Evolutionary conservation across 2,888 invertebrate genomes (phyloP), one percentile per base, ranked within the genome.

Genomic region (Disparrhopalites patrizii): DNA sequence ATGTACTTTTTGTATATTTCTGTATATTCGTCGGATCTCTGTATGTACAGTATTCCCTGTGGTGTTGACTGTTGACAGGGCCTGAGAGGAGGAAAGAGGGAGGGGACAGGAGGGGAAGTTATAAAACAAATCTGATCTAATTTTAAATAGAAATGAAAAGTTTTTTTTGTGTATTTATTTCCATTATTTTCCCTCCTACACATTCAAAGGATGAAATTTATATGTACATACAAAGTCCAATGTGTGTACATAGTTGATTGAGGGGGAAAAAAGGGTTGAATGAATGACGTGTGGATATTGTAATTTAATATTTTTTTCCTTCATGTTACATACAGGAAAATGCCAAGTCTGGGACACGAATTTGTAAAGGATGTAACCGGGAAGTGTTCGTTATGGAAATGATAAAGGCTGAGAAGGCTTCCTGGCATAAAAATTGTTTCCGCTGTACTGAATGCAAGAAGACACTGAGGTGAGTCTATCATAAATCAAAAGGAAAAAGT

Each of bases 361-460:
- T 85, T 73, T 96, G 95, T 79, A 88, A 87, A 77, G 85, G 88
- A 74, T 97, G 96, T 80, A 83, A 86, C 70, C 91, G 93, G 79
- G 87, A 90, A 66, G 96, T 96, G 62, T 97, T 92, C 81, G 94
- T 93, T 80, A 95, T 97, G 95, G 97, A 97, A 81, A 88, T 93
- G 77, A 85, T 95, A 74, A 94, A 94, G 81, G 93, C 94, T 0
- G 96, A 94, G 81, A 87, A 88, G 77, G 83, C 87, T 60, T 85
- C 90, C 73, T 97, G 92, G 88, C 97, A 97, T 81, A 93, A 91
- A 81, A 89, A 90, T 80, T 97, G 97, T 82, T 94, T 97, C 84
- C 85, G 93, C 76, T 97, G 96, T 79, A 85, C 85, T 81, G 47
- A 52, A 15, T 68, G 65, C 62, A 68, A 65, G 30, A 65, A 68